Base-by-base conservation (phyloP, 1,140 invertebrate species). In the Drosophila takahashii region DNA sequence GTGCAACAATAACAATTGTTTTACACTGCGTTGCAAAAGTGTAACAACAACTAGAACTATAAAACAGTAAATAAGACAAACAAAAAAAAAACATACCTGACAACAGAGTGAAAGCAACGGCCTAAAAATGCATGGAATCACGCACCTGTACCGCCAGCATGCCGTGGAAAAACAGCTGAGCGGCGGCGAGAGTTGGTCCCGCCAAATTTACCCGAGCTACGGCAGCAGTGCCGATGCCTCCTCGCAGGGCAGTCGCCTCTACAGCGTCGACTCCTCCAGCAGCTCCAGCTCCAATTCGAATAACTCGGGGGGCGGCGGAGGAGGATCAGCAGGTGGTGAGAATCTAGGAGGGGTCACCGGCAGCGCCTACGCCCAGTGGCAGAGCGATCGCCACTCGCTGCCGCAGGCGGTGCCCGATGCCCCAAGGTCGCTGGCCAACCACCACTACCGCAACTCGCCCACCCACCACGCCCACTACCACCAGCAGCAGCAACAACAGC, bases 131-230 rank as follows among this genome's bases (percentile, higher is more conserved):
- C 91, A 92, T 59, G 91, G 91, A 45, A 92, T 92, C 45, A 85
- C 92, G 15, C 91, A 92, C 77, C 81, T 92, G 47, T 92, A 90
- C 75, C 86, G 91, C 41, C 91, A 92, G 69, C 91, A 92, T 54
- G 91, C 91, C 52, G 79, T 92, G n/a, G 91, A 92, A 48, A 92
- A 92, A 50, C 90, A 92, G 59, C 39, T 91, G 7, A 92, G 91
- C 76, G 66, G 56, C 36, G 62, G 69, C 34, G 91, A 92, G 27
- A 81, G 85, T 53, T 92, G 91, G 91, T 62, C 75, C 8, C 89
- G 86, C 32, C 80, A 83, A 16, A 58, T 77, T 50, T 75, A 69
- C 36, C 62, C 59, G 8, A 15, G 56, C 37, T 90, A 81, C 52
- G 62, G 67, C 15, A 77, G 79, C 67, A 77, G 60, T 41, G 77